phyloP scores from a whole-genome alignment of 2,888 invertebrate genomes.

The Desoria tigrina region DNA sequence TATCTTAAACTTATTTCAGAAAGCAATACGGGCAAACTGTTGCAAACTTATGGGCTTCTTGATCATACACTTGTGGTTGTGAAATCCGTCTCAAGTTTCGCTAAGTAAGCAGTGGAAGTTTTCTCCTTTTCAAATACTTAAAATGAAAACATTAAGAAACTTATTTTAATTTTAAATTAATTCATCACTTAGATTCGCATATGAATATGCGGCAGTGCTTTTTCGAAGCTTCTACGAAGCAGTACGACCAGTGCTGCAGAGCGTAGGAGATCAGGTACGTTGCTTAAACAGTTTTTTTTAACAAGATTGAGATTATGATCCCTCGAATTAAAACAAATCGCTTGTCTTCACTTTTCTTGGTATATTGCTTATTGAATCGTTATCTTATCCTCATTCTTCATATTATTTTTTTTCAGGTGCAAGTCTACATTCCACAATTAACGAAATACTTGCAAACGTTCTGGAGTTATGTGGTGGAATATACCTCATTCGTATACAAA shows the following conservation, averaged over 20 bases:
- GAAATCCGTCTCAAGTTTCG: slow-evolving; percentile 19
- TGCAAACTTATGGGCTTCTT: slow-evolving; percentile 49
- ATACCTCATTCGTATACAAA: slow-evolving; percentile 21
- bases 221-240: slow-evolving; percentile 52
- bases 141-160: too few relatives aligned
- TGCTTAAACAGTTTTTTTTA: not conserved
- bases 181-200: too few relatives aligned
- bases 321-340: not conserved
- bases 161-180: too few relatives aligned
- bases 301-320: not conserved
- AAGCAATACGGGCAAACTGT: slow-evolving; percentile 51
- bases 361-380: too few relatives aligned
- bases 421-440: slow-evolving; percentile 53
- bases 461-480: slow-evolving; percentile 28
- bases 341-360: too few relatives aligned
- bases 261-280: slow-evolving; percentile 48
- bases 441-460: slow-evolving; percentile 37
- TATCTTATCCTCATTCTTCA: too few relatives aligned
- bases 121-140: slow-evolving; percentile 27
- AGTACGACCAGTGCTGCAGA: slow-evolving; percentile 53
- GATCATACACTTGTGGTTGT: slow-evolving; percentile 44
- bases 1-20: slow-evolving; percentile 31
- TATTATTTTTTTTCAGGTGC: slow-evolving; percentile 44
- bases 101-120: not conserved
- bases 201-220: slow-evolving; percentile 44